Base-by-base conservation (phyloP, 2,888 invertebrate species). In the Chelonus formosanus region DNA sequence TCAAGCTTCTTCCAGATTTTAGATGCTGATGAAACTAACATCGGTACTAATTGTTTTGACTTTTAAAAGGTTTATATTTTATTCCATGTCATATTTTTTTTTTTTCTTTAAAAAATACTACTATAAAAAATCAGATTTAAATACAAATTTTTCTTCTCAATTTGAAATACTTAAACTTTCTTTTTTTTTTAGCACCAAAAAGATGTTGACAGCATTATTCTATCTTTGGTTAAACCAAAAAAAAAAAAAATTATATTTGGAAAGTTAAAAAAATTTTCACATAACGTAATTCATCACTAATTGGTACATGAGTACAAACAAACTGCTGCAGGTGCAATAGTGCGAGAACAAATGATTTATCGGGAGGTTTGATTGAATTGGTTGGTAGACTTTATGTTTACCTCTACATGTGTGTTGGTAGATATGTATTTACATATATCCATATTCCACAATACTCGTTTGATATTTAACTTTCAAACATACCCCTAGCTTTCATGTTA, bases 291-390 rank as follows among this genome's bases (percentile, higher is more conserved):
- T 40, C 40, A 40, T 73, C 74, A 76, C 76, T 81, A 81, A 82
- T 82, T 81, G 78, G 80, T 78, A 78, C 79, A 78, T 60, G 71
- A 67, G 70, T 73, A 77, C 78, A 77, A 80, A 81, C 78, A 80
- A 74, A 74, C 71, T 71, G 72, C 68, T 71, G 72, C 68, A 72
- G 67, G 71, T 73, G 72, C 76, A 72, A 5, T 35, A 75, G 74
- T 71, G 71, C 70, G 40, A 32, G 52, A 52, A 32, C 32, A 77
- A 78, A 82, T 81, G 82, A 82, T 83, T 81, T 80, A 83, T 80
- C 78, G 82, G 79, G 77, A 78, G 80, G 81, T 81, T 79, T 79
- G 82, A 83, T 83, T 82, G 81, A 83, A 82, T 83, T 81, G 78
- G 79, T 80, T 78, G 75, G 40, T 40, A 40, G 52, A 52, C 52